Evolutionary conservation across 2,888 invertebrate genomes (phyloP), one percentile per base, ranked within the genome.

Genomic region (Allygus modestus): DNA sequence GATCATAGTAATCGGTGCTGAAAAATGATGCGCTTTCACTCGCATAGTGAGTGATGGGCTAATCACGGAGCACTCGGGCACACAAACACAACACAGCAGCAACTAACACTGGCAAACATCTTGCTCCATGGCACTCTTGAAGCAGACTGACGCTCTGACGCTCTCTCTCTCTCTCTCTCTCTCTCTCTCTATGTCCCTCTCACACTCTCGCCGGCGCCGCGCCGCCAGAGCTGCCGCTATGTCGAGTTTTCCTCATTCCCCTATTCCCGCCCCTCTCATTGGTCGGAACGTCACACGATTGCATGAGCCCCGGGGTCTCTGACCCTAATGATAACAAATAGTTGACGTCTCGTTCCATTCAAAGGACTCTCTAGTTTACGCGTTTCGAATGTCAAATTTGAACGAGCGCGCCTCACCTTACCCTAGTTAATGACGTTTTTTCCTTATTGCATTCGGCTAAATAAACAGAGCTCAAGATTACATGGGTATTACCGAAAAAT

Each of bases 1-100:
- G 58, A 23, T 58, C 58, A 58, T 58, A 58, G 20, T 58, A 58
- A 58, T 58, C 23, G 58, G 58, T 58, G 58, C 58, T 58, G 58
- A 58, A 4, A 58, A 2, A 58, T 58, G 58, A 23, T 58, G 58
- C 2, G 20, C 58, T 23, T 58, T 58, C 0, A 58, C 58, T 58
- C 58, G 58, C 58, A 58, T 58, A 58, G 23, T 58, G 58, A 58
- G 23, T 7, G 46, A 46, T 17, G 46, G 41, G 5, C 41, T 9
- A 41, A 5, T 41, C 41, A 41, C 11, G 41, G 17, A 2, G n/a
- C 51, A 51, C 23, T 7, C 58, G 58, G 20, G 58, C 23, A 58
- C 23, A 23, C 12, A 58, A 9, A 58, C 23, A 58, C 23, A 69
- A 17, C 31, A 33, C 33, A 4, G 61, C 17, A 37, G 9, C 37